Conservation (phyloP, 1,140 invertebrate genomes). For the Camponotus vicinus region DNA sequence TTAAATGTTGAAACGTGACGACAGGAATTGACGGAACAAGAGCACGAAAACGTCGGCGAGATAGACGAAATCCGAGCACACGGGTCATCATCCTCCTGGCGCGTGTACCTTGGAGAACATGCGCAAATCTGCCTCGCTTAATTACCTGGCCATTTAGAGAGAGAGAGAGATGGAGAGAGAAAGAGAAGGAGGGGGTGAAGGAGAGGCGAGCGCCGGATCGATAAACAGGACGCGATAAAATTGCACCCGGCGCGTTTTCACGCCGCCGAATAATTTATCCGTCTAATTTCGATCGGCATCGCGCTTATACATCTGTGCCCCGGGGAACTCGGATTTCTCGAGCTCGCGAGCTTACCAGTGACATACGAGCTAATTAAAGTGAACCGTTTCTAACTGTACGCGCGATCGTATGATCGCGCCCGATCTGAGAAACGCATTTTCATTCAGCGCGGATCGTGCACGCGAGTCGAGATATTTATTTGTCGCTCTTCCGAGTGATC, state of each 20-base stretch:
- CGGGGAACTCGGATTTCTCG: constrained; percentile 42
- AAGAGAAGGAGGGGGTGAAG: no score
- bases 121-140: constrained; percentile 13
- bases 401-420: constrained; percentile 44
- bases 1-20: constrained; percentile 46
- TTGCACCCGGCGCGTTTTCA: constrained; percentile 22
- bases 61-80: constrained; percentile 5
- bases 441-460: constrained; percentile 11
- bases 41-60: background rate
- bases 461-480: constrained; percentile 13
- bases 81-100: constrained; percentile 35
- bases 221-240: constrained; percentile 41
- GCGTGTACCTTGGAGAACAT: background rate
- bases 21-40: constrained; percentile 38
- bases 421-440: constrained; percentile 37
- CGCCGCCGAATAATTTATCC: constrained; percentile 47
- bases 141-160: background rate
- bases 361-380: constrained; percentile 60
- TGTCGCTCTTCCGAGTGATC: constrained; percentile 28
- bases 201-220: constrained; percentile 9
- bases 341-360: constrained; percentile 12
- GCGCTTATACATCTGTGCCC: constrained; percentile 42
- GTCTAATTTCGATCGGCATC: constrained; percentile 54
- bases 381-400: constrained; percentile 60
- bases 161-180: background rate